phyloP scores from a whole-genome alignment of 2,888 invertebrate genomes.

The Dryococelus australis region DNA sequence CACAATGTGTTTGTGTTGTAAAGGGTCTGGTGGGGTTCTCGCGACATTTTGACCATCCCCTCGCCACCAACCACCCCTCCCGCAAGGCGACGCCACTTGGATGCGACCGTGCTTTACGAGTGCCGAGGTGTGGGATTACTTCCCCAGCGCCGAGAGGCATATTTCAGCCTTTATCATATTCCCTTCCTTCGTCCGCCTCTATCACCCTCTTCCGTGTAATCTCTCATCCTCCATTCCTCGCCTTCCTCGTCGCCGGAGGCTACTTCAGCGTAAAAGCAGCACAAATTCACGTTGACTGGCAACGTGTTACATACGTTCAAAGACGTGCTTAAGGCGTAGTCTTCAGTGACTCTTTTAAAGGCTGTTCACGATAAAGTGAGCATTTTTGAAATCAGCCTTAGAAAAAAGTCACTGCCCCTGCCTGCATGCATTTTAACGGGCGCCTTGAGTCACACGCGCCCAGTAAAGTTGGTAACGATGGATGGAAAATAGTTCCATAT shows the following conservation, averaged over 20 bases:
- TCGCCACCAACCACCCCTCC: not conserved
- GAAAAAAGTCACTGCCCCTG: too few relatives aligned
- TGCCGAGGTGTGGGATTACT: slow-evolving; percentile 30
- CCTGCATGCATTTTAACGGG: too few relatives aligned
- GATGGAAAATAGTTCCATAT: too few relatives aligned
- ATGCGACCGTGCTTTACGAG: slow-evolving; percentile 42
- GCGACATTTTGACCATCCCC: slow-evolving; percentile 44
- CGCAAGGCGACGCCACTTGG: slow-evolving; percentile 17
- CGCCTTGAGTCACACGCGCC: too few relatives aligned
- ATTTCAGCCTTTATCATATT: slow-evolving; percentile 38
- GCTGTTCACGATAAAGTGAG: too few relatives aligned
- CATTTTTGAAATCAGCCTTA: too few relatives aligned
- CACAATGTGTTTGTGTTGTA: slow-evolving; percentile 34
- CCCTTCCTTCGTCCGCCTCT: not conserved
- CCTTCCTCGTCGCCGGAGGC: not conserved
- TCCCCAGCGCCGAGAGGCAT: slow-evolving; percentile 34
- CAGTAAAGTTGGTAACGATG: too few relatives aligned
- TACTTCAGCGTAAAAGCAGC: not conserved
- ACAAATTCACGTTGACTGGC: not conserved
- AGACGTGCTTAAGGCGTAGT: too few relatives aligned
- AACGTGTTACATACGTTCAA: too few relatives aligned
- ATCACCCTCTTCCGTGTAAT: not conserved
- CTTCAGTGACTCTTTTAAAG: too few relatives aligned
- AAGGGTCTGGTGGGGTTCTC: slow-evolving; percentile 18
- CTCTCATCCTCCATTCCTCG: not conserved